A percentile compares a stretch with the other conserved stretches of the same genome.
These are phyloP conservation scores for Hemaris fuciformis DNA, from an alignment of 2,888 invertebrate genomes.

Conservation along the genomic window DNA sequence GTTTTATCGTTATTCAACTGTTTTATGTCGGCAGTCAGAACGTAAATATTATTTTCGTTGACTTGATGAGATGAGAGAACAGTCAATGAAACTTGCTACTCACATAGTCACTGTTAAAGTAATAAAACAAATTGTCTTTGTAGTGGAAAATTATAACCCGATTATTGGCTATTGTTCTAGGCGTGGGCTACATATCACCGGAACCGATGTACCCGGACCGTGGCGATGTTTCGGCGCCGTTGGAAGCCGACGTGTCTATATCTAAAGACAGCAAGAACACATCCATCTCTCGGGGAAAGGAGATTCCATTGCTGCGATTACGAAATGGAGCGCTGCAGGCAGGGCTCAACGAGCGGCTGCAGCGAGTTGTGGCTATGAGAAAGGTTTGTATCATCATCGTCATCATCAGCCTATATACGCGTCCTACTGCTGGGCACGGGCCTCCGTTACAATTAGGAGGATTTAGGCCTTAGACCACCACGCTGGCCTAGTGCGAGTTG, in stretches of 20 bases:
- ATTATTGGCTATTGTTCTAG: slow-evolving; percentile 35
- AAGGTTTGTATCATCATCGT: slow-evolving; percentile 49
- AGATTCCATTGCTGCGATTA: slow-evolving; percentile 79
- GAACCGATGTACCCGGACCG: slow-evolving; percentile 83
- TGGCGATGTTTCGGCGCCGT: slow-evolving; percentile 70
- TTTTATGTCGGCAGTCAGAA: too few species aligned
- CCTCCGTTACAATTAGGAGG: too few species aligned
- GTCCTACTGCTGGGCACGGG: too few species aligned
- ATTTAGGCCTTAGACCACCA: too few species aligned
- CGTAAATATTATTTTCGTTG: too few species aligned
- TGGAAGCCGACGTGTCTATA: slow-evolving; percentile 55
- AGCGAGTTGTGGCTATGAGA: slow-evolving; percentile 75
- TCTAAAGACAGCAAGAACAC: slow-evolving; percentile 45
- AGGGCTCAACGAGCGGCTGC: slow-evolving; percentile 82
- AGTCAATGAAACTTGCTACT: too few species aligned
- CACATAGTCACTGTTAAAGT: too few species aligned
- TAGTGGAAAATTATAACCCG: neutral
- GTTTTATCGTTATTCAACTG: too few species aligned
- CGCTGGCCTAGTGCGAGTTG: too few species aligned
- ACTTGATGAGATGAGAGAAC: too few species aligned
- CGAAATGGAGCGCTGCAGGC: slow-evolving; percentile 86
- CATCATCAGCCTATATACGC: too few species aligned
- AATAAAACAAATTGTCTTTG: too few species aligned
- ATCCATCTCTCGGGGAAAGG: slow-evolving; percentile 41
- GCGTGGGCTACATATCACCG: slow-evolving; percentile 83